These are phyloP conservation scores for Serripes groenlandicus DNA, from an alignment of 2,888 invertebrate species.

Conservation along the genomic window DNA sequence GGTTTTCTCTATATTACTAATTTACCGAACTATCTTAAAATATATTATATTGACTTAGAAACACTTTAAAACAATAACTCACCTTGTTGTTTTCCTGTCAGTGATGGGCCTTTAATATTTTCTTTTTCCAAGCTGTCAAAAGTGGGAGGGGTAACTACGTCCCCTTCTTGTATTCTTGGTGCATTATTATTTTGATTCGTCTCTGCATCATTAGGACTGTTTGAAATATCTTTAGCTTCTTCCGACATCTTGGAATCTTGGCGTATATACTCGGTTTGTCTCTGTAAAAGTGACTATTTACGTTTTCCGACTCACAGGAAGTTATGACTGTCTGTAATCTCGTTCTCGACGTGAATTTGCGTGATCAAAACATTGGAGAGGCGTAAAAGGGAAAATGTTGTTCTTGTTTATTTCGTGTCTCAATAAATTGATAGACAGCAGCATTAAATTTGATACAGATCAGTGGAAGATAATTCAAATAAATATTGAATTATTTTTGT, in stretches of 20 bases:
- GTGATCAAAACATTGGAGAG: constrained; percentile 69
- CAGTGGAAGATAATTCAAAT: too few relatives aligned
- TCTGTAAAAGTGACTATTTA: background rate
- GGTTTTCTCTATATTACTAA: too few relatives aligned
- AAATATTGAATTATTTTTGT: too few relatives aligned
- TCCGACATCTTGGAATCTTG: background rate
- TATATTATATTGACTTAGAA: too few relatives aligned
- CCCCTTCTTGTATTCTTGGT: background rate
- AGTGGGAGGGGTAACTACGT: constrained; percentile 4
- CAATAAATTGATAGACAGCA: too few relatives aligned
- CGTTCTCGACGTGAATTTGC: constrained; percentile 48
- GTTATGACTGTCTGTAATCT: constrained; percentile 15
- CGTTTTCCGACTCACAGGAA: constrained; percentile 11
- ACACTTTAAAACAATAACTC: too few relatives aligned
- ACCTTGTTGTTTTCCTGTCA: too few relatives aligned
- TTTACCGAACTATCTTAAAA: too few relatives aligned
- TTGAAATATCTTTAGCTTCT: background rate
- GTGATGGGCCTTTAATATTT: background rate
- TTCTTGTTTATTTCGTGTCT: too few relatives aligned
- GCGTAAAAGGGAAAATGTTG: constrained; percentile 19
- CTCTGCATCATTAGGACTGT: background rate
- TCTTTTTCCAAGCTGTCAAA: background rate
- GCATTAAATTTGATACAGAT: too few relatives aligned
- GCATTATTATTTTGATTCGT: background rate
- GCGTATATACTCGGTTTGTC: background rate